Conservation (phyloP, 2,797 vertebrate species). For the Erethizon dorsatum region DNA sequence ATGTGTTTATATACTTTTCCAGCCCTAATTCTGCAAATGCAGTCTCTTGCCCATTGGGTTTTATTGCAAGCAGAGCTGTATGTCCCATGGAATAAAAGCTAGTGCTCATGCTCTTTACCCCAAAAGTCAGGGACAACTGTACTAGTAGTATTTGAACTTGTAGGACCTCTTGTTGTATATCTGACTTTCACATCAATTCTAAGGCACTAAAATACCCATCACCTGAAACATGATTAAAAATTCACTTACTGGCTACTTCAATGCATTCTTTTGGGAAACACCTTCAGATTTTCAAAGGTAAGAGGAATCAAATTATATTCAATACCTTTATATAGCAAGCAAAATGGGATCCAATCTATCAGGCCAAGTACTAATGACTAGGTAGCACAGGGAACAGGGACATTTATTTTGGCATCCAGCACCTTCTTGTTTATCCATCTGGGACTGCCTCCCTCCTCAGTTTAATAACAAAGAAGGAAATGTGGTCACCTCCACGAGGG, state of each 20-base stretch:
- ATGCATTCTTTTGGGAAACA: slow-evolving; percentile 21
- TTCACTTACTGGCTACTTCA: not conserved
- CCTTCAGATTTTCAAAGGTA: not conserved
- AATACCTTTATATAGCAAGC: slow-evolving; percentile 4
- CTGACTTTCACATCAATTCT: not conserved
- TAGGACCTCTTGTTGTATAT: not conserved
- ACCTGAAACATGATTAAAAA: not conserved
- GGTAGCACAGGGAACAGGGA: not conserved
- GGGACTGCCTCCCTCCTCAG: slow-evolving; percentile 4
- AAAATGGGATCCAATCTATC: not conserved
- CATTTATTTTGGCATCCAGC: slow-evolving; percentile 40
- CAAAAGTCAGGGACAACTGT: not conserved
- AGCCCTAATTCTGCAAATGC: not conserved
- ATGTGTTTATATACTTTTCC: not conserved
- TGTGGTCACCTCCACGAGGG: slow-evolving; percentile 52
- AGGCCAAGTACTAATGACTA: not conserved
- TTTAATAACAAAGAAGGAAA: slow-evolving; percentile 72
- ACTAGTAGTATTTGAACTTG: not conserved
- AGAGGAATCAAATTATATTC: not conserved
- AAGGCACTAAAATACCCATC: not conserved
- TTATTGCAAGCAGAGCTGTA: not conserved
- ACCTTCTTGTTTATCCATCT: slow-evolving; percentile 48
- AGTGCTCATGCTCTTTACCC: not conserved
- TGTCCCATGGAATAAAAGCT: not conserved
- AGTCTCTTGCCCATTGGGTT: not conserved